A percentile compares a stretch with the other conserved stretches of the same genome.
phyloP scores from a whole-genome alignment of 2,888 invertebrate genomes.

The Helleia helle region DNA sequence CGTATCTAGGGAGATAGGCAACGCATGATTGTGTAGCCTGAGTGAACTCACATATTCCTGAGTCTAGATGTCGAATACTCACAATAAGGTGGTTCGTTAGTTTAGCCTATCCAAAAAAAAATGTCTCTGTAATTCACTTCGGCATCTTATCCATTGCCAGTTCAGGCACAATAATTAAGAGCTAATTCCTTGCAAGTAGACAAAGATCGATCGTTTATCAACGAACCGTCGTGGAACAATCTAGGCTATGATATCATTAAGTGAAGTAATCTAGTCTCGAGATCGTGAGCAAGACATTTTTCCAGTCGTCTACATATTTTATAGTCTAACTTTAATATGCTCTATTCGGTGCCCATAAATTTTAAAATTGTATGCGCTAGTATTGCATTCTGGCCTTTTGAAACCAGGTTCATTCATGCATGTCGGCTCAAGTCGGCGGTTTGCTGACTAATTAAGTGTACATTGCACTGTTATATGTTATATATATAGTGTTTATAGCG shows the following conservation, averaged over 20 bases:
- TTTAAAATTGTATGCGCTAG: conserved; percentile 18
- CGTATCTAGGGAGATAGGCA: no score
- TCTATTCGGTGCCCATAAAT: conserved; percentile 18
- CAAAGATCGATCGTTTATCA: no score
- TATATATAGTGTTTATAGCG: conserved; percentile 26
- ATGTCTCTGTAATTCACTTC: no score
- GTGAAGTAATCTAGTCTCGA: conserved; percentile 30
- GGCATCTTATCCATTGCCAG: no score
- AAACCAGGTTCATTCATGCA: conserved; percentile 15
- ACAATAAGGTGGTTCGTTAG: no score
- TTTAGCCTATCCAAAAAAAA: no score
- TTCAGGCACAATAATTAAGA: no score
- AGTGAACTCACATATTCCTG: no score
- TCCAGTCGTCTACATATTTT: conserved; percentile 47
- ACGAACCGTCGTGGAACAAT: neutral
- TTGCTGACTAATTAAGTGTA: conserved; percentile 26
- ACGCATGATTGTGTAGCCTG: no score
- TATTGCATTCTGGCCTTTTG: conserved; percentile 17
- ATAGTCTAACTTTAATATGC: conserved; percentile 22
- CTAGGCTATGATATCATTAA: conserved; percentile 18
- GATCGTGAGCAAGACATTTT: conserved; percentile 40
- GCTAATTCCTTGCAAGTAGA: no score
- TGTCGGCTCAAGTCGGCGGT: conserved; percentile 28
- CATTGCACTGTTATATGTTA: conserved; percentile 15
- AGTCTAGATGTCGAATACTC: no score